phyloP scores from a whole-genome alignment of 2,113 vertebrate species.

The Conger conger region DNA sequence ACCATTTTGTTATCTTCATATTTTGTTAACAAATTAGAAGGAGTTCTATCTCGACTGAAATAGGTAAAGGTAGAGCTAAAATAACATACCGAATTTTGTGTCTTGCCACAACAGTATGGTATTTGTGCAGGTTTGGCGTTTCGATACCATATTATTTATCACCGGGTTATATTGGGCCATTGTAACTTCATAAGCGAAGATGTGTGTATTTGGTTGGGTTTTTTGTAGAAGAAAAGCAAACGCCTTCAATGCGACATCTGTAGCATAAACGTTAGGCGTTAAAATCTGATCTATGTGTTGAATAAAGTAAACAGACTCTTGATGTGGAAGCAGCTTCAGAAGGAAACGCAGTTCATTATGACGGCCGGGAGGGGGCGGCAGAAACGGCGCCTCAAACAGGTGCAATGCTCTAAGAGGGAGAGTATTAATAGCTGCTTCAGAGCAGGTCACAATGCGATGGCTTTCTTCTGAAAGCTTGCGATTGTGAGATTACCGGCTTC shows the following conservation, averaged over 20 bases:
- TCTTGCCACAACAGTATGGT: background rate
- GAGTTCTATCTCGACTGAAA: background rate
- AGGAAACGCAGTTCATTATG: slow-evolving; percentile 8
- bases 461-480: background rate
- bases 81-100: background rate
- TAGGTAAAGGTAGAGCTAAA: background rate
- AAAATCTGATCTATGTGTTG: background rate
- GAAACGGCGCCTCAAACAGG: slow-evolving; percentile 20
- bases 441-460: background rate
- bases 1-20: no score
- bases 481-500: background rate
- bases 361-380: slow-evolving; percentile 17
- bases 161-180: background rate
- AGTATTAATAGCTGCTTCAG: background rate
- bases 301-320: slow-evolving; percentile 30
- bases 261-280: background rate
- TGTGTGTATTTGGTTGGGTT: background rate
- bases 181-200: slow-evolving; percentile 2
- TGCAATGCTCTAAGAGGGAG: background rate
- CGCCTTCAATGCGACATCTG: background rate
- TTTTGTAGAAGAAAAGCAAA: background rate
- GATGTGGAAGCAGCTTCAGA: background rate
- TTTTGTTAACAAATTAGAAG: no score
- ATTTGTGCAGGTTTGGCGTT: background rate
- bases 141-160: background rate